Evolutionary conservation across 2,113 vertebrate genomes (phyloP).

Genomic region (Myanophis thanlyinensis): DNA sequence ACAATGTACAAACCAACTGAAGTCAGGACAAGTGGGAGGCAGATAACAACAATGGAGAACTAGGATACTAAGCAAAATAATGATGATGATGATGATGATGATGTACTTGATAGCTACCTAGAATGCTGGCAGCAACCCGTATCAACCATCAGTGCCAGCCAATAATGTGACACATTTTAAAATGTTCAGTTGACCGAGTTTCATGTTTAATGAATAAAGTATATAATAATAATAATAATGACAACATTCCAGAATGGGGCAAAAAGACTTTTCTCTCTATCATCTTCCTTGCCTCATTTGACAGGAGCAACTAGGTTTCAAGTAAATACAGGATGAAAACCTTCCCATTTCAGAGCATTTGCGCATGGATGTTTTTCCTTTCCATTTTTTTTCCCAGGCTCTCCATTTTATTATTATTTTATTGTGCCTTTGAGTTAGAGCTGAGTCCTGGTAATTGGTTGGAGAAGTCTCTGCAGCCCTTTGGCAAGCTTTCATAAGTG

Average conservation of each 20-base stretch:
- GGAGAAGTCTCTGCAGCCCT: not conserved
- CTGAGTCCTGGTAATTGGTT: not conserved
- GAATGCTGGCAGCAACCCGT: no score
- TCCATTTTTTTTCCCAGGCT: no score
- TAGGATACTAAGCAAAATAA: not conserved
- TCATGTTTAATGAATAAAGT: no score
- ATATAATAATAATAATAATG: no score
- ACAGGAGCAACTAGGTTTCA: not conserved
- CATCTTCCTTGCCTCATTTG: not conserved
- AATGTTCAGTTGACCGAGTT: no score
- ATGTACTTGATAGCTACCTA: no score
- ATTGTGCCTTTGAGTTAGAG: not conserved
- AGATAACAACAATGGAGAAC: not conserved
- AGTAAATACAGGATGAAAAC: not conserved
- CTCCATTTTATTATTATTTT: not conserved
- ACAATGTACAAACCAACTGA: not conserved
- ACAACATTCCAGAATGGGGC: not conserved
- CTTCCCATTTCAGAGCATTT: not conserved
- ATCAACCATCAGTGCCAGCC: no score
- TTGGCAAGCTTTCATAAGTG: not conserved
- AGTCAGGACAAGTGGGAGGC: not conserved
- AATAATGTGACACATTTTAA: no score
- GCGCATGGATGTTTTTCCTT: not conserved
- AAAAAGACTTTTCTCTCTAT: not conserved
- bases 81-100: no score